Evolutionary conservation across 1,140 invertebrate species (phyloP).

Genomic region (Drosophila willistoni): DNA sequence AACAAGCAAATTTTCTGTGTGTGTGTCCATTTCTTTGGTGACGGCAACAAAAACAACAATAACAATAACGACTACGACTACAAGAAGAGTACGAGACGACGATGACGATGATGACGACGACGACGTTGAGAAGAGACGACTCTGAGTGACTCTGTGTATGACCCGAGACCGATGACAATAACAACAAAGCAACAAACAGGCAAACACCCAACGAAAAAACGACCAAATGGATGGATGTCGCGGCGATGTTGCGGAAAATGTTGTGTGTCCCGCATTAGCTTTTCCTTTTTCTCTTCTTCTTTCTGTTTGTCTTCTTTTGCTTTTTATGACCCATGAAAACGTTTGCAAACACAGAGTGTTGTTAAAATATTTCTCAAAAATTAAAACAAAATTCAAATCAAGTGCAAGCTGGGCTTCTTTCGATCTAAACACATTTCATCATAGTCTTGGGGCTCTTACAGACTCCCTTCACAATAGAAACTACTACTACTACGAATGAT

Average conservation of each 20-base stretch:
- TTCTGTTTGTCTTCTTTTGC: conserved; percentile 19
- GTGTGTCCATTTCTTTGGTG: conserved; percentile 66
- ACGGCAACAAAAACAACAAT: conserved; percentile 54
- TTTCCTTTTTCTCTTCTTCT: conserved; percentile 15
- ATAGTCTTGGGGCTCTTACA: no score
- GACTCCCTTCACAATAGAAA: conserved; percentile 1
- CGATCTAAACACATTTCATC: not conserved
- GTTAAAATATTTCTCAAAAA: conserved; percentile 16
- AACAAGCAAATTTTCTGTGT: conserved; percentile 72
- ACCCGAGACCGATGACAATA: conserved; percentile 52
- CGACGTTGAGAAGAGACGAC: not conserved
- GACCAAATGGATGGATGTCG: conserved; percentile 15
- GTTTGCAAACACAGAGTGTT: conserved; percentile 25
- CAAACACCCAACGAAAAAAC: conserved; percentile 6
- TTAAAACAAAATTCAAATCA: conserved; percentile 2
- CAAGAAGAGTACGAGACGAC: conserved; percentile 10
- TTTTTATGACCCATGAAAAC: conserved; percentile 60
- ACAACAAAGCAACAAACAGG: not conserved
- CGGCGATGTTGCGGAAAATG: conserved; percentile 25
- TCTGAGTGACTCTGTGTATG: conserved; percentile 46
- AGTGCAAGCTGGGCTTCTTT: conserved; percentile 1
- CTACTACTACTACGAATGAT: conserved; percentile 1
- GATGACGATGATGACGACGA: conserved; percentile 3
- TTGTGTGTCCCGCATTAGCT: conserved; percentile 19
- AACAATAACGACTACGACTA: conserved; percentile 15